Conservation (phyloP, 2,113 vertebrate genomes). For the Phalacrocorax aristotelis region DNA sequence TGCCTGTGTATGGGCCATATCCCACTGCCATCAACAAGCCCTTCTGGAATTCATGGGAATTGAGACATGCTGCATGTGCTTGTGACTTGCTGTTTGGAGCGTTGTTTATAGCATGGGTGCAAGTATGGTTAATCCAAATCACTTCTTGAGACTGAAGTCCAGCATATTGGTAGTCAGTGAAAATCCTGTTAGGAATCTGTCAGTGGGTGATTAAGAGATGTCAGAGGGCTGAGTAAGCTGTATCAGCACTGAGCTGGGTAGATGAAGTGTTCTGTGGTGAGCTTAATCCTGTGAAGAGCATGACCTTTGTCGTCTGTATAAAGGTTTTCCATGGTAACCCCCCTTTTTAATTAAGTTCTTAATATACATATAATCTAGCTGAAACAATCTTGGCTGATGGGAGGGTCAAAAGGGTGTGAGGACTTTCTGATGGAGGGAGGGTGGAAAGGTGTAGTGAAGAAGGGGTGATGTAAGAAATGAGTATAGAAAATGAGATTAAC, state of each 20-base stretch:
- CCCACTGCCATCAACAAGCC: neutral
- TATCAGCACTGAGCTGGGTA: constrained; percentile 8
- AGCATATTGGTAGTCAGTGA: neutral
- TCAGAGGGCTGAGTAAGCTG: constrained; percentile 48
- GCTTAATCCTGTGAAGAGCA: constrained; percentile 40
- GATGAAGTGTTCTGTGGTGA: constrained; percentile 44
- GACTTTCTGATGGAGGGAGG: neutral
- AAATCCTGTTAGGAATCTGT: constrained; percentile 60
- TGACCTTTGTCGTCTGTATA: constrained; percentile 9
- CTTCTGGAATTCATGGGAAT: neutral
- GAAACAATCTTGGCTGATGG: neutral
- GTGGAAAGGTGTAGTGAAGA: neutral
- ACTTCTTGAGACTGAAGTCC: constrained; percentile 5
- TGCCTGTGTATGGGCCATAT: neutral
- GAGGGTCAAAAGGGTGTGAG: neutral
- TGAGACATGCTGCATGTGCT: neutral
- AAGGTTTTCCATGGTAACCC: constrained; percentile 10
- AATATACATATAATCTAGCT: constrained; percentile 5
- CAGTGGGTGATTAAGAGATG: constrained; percentile 58
- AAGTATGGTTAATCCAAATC: neutral
- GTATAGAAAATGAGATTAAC: constrained; percentile 35
- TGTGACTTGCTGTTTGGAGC: neutral
- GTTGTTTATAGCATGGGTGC: neutral
- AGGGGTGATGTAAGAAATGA: neutral
- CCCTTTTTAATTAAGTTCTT: constrained; percentile 2